phyloP scores from a whole-genome alignment of 2,797 vertebrate species.

The Perodicticus potto region DNA sequence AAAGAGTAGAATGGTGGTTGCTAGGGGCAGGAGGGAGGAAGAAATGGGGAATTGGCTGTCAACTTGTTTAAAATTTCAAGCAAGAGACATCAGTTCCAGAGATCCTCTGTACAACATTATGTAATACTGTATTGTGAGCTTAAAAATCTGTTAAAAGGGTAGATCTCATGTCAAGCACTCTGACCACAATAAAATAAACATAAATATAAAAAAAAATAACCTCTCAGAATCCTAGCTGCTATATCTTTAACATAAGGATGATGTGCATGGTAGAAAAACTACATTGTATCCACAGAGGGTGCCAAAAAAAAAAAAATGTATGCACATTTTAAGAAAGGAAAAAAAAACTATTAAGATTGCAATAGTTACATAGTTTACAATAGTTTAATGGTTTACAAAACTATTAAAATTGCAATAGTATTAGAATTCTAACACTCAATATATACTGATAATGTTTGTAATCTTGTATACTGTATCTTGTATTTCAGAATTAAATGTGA shows the following conservation, averaged over 20 bases:
- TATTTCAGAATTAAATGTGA: too few species aligned
- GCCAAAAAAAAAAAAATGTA: too few species aligned
- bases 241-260: background rate
- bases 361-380: too few species aligned
- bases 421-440: too few species aligned
- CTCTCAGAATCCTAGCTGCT: background rate
- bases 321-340: too few species aligned
- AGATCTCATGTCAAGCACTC: background rate
- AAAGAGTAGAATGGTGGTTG: background rate
- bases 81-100: background rate
- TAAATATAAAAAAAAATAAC: background rate
- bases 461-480: too few species aligned
- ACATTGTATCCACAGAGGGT: background rate
- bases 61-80: background rate
- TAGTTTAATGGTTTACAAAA: too few species aligned
- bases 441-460: too few species aligned
- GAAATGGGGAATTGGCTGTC: background rate
- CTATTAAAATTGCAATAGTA: too few species aligned
- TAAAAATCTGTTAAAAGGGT: background rate
- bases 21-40: background rate
- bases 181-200: background rate
- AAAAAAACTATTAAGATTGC: too few species aligned
- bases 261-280: background rate
- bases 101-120: too few species aligned
- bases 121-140: background rate